Percentiles rank a stretch among this genome's conserved stretches.
These are phyloP conservation scores for Corythaeola cristata DNA, from an alignment of 2,113 vertebrate genomes.

Conservation along the genomic window DNA sequence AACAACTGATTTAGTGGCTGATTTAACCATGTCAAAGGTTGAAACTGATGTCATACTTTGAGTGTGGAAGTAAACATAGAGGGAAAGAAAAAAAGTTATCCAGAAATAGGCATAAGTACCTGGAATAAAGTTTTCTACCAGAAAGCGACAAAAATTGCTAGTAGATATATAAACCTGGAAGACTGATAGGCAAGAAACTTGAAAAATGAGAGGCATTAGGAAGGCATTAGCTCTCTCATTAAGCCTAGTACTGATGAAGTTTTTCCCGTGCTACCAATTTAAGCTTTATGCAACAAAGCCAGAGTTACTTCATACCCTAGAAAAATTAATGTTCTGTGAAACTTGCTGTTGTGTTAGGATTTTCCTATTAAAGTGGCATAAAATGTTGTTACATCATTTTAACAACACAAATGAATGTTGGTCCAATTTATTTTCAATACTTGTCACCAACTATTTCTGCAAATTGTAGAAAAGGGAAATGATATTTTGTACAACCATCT, in stretches of 20 bases:
- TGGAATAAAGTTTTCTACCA: neutral
- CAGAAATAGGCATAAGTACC: neutral
- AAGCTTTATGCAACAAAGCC: neutral
- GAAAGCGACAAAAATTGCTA: neutral
- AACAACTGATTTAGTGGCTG: neutral
- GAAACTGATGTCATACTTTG: neutral
- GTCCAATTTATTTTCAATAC: neutral
- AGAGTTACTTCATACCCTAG: neutral
- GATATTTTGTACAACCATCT: neutral
- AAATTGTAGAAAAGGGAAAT: conserved; percentile 5
- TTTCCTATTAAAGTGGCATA: conserved; percentile 12
- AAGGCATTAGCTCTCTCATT: neutral
- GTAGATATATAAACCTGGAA: neutral
- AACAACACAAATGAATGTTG: neutral
- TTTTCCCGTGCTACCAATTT: neutral
- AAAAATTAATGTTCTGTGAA: conserved; percentile 41
- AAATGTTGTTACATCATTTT: conserved; percentile 1
- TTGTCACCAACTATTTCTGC: neutral
- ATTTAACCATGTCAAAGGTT: neutral
- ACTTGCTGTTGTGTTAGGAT: conserved; percentile 7
- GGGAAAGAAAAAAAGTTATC: neutral
- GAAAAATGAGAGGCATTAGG: neutral
- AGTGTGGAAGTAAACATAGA: neutral
- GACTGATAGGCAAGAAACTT: neutral
- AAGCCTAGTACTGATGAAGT: neutral